Evolutionary conservation across 2,113 vertebrate genomes (phyloP).

Genomic region (Caloenas nicobarica): DNA sequence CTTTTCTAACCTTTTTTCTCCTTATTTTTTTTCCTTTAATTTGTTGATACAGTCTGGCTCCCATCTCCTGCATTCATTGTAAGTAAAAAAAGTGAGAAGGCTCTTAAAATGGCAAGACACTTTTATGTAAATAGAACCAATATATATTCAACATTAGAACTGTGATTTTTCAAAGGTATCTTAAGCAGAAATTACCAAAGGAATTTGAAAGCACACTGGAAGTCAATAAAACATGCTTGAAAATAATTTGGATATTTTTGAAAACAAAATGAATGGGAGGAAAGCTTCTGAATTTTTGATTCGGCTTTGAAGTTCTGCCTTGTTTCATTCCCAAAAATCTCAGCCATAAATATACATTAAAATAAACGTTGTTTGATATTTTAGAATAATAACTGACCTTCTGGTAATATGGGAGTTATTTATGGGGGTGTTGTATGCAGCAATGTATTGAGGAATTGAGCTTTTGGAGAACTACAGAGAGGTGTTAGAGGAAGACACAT

Average conservation of each 20-base stretch:
- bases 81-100: not conserved
- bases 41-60: not conserved
- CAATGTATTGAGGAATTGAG: not conserved
- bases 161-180: not conserved
- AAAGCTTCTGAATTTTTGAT: not conserved
- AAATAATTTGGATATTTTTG: not conserved
- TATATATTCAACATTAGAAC: not conserved
- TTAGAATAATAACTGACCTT: not conserved
- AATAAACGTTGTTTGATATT: not conserved
- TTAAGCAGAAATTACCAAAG: not conserved
- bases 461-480: not conserved
- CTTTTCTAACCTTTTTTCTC: not conserved
- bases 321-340: not conserved
- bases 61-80: not conserved
- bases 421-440: rapidly evolving
- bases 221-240: not conserved
- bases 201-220: not conserved
- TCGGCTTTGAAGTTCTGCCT: not conserved
- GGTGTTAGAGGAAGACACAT: not conserved
- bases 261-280: not conserved
- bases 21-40: not conserved
- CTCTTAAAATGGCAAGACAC: not conserved
- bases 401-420: rapidly evolving
- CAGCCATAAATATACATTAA: not conserved
- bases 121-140: not conserved